A percentile compares a stretch with the other conserved stretches of the same genome.
Conservation (phyloP, 2,888 invertebrate species). For the Actias luna region DNA sequence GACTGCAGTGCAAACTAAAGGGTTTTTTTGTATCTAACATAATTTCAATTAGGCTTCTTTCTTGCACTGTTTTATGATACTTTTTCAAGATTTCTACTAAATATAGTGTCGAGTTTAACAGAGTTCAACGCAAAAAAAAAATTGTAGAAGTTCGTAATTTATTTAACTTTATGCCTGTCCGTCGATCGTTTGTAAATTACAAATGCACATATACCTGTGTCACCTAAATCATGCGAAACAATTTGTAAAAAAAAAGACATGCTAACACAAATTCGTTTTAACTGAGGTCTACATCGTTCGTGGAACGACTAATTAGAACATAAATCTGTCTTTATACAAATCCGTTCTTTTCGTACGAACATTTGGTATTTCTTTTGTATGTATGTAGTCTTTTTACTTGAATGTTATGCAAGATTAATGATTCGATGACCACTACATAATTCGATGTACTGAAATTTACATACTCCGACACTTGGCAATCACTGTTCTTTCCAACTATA, state of each 20-base stretch:
- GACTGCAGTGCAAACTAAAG: too few species aligned
- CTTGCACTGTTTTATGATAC: background rate
- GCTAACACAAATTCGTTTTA: slow-evolving; percentile 69
- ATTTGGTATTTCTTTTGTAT: slow-evolving; percentile 37
- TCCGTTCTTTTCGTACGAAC: slow-evolving; percentile 57
- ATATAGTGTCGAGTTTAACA: too few species aligned
- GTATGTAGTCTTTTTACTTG: background rate
- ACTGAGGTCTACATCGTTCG: slow-evolving; percentile 57
- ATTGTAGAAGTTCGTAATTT: background rate
- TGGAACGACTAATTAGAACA: slow-evolving; percentile 70
- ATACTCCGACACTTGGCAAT: too few species aligned
- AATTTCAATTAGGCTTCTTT: background rate
- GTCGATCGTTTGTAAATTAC: slow-evolving; percentile 16
- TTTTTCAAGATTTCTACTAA: too few species aligned
- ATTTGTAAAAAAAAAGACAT: slow-evolving; percentile 61
- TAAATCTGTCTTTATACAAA: slow-evolving; percentile 72
- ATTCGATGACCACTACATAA: too few species aligned
- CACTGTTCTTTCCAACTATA: too few species aligned
- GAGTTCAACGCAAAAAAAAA: too few species aligned
- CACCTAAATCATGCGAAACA: slow-evolving; percentile 61
- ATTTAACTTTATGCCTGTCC: background rate
- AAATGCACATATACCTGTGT: slow-evolving; percentile 23
- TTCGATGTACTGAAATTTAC: too few species aligned
- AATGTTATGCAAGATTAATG: background rate
- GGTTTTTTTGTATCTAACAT: background rate